phyloP scores from a whole-genome alignment of 1,140 invertebrate species.

The Bombus vancouverensis region DNA sequence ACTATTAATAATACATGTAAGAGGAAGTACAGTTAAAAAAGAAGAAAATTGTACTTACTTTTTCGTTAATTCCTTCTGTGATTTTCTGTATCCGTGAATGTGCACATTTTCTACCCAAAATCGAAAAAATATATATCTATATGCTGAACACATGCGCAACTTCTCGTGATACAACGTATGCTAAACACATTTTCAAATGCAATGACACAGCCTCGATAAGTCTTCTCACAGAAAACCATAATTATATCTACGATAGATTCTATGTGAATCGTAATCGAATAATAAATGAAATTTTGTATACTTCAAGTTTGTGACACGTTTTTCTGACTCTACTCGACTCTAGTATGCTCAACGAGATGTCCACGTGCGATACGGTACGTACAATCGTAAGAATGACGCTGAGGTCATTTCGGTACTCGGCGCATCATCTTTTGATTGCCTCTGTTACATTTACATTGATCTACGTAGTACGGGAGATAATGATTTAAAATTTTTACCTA shows the following conservation, averaged over 20 bases:
- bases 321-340: conserved; percentile 9
- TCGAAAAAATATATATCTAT: conserved; percentile 1
- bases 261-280: neutral
- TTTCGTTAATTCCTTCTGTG: neutral
- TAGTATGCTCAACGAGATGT: conserved; percentile 16
- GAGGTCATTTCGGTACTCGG: conserved; percentile 68
- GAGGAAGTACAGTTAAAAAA: neutral
- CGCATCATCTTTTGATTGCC: conserved; percentile 59
- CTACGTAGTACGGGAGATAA: conserved; percentile 59
- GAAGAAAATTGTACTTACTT: conserved; percentile 15
- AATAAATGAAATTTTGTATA: neutral
- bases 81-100: neutral
- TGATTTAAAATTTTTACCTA: conserved; percentile 28
- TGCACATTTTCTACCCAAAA: conserved; percentile 19
- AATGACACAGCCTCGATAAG: neutral
- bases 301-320: conserved; percentile 6
- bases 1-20: neutral
- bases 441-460: conserved; percentile 55
- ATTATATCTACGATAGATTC: neutral
- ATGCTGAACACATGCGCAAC: conserved; percentile 52
- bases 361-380: conserved; percentile 43
- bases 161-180: conserved; percentile 45
- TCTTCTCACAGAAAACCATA: conserved; percentile 2
- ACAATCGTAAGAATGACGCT: conserved; percentile 62
- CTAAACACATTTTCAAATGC: conserved; percentile 47